Base-by-base conservation (phyloP, 2,797 vertebrate species). In the Parauchenoglanis ngamensis region DNA sequence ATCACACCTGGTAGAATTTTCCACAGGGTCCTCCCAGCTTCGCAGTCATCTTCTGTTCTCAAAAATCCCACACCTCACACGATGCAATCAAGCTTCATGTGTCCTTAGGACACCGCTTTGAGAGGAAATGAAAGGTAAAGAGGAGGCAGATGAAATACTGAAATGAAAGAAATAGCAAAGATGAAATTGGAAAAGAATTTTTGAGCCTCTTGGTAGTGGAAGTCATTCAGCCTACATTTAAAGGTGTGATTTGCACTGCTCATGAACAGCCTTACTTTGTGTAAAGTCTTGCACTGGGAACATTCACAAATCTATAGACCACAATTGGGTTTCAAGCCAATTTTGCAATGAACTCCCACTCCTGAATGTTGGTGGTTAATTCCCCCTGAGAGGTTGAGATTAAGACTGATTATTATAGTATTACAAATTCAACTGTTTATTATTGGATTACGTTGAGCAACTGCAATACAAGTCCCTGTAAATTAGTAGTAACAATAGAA, bases 51-150 rank as follows among this genome's bases (percentile, higher is more conserved):
- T n/a, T 46, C 72, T 31, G 61, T 78, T 80, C 82, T 23, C 4
- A 7, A 84, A 40, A 54, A 72, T 72, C 23, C 31, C 82, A 72
- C 15, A 87, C 46, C 46, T 77, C 70, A 77, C 49, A 76, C 79
- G 23, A 49, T 40, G 28, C 70, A 83, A 83, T 83, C 86, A 63
- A 56, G 28, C 44, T 70, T 46, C 28, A 83, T 76, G 72, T 67
- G 57, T 76, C 46, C 57, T 78, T 78, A 46, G 52, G 15, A 23
- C 7, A 7, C 17, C n/a, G 12, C 61, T 70, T 79, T 35, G n/a
- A 70, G 83, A 70, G 8, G 31, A 78, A 87, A 79, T 78, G 35
- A n/a, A 70, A n/a, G 61, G 57, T 56, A 61, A 77, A 67, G 44
- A 40, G 31, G 57, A n/a, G 25, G 31, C 21, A 61, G 54, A 68